These are phyloP conservation scores for Allobates femoralis DNA, from an alignment of 2,797 vertebrate species.

Conservation along the genomic window DNA sequence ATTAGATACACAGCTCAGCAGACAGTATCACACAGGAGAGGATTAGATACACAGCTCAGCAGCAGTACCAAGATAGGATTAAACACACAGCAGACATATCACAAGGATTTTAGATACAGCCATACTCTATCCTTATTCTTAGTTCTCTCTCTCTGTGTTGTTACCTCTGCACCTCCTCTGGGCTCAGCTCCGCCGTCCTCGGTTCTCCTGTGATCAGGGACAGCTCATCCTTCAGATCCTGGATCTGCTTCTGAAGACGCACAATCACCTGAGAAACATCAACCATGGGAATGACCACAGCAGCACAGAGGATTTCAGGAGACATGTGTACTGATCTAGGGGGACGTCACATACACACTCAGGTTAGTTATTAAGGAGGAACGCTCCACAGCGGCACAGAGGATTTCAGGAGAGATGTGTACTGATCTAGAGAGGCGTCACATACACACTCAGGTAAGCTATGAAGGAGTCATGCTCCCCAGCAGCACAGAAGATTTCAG, in stretches of 20 bases:
- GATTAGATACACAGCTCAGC: no score
- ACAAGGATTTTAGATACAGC: background rate
- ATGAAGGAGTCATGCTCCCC: background rate
- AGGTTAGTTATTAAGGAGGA: no score
- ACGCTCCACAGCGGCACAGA: background rate
- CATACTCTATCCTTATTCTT: no score
- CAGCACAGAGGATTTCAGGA: background rate
- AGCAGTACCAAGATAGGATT: background rate
- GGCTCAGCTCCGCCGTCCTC: conserved; percentile 80
- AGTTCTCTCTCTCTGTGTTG: background rate
- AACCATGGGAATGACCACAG: background rate
- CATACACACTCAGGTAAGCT: no score
- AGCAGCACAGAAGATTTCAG: conserved; percentile 1
- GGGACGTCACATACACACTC: no score
- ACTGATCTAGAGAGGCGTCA: no score
- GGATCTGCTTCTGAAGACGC: conserved; percentile 85
- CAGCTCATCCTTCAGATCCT: conserved; percentile 87
- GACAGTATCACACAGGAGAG: no score
- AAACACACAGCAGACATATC: background rate
- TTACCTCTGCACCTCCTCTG: conserved; percentile 85
- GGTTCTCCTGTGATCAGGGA: conserved; percentile 82
- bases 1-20: no score
- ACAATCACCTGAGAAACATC: conserved; percentile 80
- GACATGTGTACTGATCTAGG: no score
- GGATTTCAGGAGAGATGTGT: no score